These are phyloP conservation scores for Sylvia atricapilla DNA, from an alignment of 2,113 vertebrate genomes.

Conservation along the genomic window DNA sequence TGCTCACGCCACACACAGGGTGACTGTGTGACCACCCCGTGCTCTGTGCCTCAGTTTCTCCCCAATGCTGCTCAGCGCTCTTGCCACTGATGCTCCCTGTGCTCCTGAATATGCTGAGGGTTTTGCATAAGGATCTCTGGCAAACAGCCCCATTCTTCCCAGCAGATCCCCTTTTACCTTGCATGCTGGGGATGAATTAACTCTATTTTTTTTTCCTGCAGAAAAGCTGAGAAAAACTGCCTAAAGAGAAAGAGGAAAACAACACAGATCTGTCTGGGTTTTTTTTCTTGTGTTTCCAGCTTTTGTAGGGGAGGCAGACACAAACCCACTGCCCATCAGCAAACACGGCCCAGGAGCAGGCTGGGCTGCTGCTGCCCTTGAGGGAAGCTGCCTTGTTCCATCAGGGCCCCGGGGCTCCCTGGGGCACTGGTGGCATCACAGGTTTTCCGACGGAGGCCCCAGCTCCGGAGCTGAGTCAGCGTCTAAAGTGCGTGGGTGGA, in stretches of 20 bases:
- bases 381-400: neutral
- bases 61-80: neutral
- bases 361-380: neutral
- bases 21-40: neutral
- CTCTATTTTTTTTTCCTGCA: neutral
- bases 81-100: neutral
- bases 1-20: neutral
- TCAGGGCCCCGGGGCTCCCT: neutral
- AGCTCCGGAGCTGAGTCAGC: constrained; percentile 14
- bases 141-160: neutral
- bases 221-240: neutral
- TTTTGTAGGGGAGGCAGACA: neutral
- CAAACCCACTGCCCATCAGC: neutral
- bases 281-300: neutral
- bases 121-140: neutral
- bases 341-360: fast-evolving
- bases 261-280: fast-evolving
- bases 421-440: neutral
- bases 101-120: neutral
- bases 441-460: constrained; percentile 1
- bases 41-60: neutral
- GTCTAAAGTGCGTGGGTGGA: neutral
- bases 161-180: neutral
- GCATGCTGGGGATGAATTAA: fast-evolving
- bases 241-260: neutral